Evolutionary conservation across 53 echinoderm and acorn worm species (phyloP), one percentile per base, ranked within the genome.

Genomic region (Hippasteria phrygiana): DNA sequence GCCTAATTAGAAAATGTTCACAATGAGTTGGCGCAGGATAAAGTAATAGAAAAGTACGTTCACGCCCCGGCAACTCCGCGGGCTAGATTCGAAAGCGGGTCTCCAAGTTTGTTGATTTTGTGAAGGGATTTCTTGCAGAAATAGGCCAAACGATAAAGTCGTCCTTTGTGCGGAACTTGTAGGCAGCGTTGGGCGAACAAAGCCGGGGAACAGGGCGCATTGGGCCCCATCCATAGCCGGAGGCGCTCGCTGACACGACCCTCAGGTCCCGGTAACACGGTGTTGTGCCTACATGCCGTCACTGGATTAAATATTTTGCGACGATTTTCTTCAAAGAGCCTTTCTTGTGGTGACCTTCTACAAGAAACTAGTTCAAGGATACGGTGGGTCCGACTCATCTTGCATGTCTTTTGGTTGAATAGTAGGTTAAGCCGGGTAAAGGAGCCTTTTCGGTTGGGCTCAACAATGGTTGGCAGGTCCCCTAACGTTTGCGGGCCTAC

Each of bases 21-120:
- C n/a, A n/a, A n/a, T n/a, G n/a, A n/a, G n/a, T n/a, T n/a, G n/a
- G n/a, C n/a, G n/a, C n/a, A n/a, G n/a, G n/a, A 51, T 56, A 59
- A 4, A 22, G 59, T 59, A 26, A 59, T 67, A 13, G 69, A 50
- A 85, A 85, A 85, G 85, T 85, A 71, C 85, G 71, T 85, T 85
- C 85, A 85, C 85, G 85, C 34, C 70, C 38, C 0, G 51, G 26
- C 69, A 71, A n/a, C 53, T 70, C 85, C 37, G 37, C 67, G 85
- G 85, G 85, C 70, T 20, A 70, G 22, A 85, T 29, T 69, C 67
- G 46, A 85, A 85, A 85, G 43, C 85, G 85, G 85, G 85, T n/a
- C n/a, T n/a, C 85, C 85, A 85, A 50, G 70, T 85, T 85, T 85
- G 85, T 85, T 85, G 85, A 85, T 85, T 71, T 85, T 85, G 28